Percentiles rank a stretch among this genome's conserved stretches.
phyloP scores from a whole-genome alignment of 2,888 invertebrate species.

The Morpho helenor region DNA sequence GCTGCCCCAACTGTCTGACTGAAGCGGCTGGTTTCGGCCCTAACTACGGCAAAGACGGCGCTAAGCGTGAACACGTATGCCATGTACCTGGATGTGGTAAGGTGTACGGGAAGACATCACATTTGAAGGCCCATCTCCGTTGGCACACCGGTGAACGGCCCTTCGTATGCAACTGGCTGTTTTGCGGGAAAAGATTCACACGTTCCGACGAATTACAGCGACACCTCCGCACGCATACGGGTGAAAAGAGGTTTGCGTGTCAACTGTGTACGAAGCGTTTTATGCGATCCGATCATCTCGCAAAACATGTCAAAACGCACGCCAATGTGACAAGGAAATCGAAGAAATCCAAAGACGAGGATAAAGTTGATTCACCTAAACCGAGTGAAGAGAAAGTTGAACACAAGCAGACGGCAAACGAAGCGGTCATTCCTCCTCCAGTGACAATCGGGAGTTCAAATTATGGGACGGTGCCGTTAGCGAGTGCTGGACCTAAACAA shows the following conservation, averaged over 20 bases:
- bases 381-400: conserved; percentile 41
- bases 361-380: conserved; percentile 58
- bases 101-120: conserved; percentile 96
- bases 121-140: conserved; percentile 93
- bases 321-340: conserved; percentile 80
- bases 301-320: conserved; percentile 95
- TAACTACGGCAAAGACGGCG: conserved; percentile 85
- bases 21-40: conserved; percentile 89
- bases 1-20: conserved; percentile 89
- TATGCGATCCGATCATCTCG: conserved; percentile 96
- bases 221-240: conserved; percentile 93
- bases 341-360: conserved; percentile 60
- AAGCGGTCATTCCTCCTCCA: conserved; percentile 12
- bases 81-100: conserved; percentile 93
- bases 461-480: conserved; percentile 52
- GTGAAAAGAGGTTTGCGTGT: conserved; percentile 93
- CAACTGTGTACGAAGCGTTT: conserved; percentile 93
- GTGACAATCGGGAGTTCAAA: conserved; percentile 48
- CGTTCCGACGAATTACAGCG: conserved; percentile 94
- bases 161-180: conserved; percentile 92
- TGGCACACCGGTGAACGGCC: conserved; percentile 97
- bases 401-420: conserved; percentile 18
- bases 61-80: conserved; percentile 90
- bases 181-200: conserved; percentile 94
- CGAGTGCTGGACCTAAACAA: conserved; percentile 44